Conservation (phyloP, 1,140 invertebrate species). For the Drosophila dunni region DNA sequence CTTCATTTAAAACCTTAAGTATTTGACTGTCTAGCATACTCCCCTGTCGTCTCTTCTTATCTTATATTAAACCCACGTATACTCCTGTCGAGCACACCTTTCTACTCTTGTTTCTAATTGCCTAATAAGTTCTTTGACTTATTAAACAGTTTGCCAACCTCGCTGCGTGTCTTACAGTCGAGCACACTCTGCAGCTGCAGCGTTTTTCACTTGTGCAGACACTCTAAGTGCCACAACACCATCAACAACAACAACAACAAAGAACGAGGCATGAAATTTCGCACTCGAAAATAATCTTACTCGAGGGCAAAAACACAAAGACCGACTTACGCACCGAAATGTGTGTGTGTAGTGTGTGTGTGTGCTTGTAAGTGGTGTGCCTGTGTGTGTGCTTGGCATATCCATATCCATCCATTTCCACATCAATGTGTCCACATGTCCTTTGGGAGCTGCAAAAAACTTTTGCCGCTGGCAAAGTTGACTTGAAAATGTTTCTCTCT, state of each 20-base stretch:
- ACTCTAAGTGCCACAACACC: constrained; percentile 64
- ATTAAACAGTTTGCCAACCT: too few species aligned
- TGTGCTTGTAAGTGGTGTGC: background rate
- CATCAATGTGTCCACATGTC: constrained; percentile 45
- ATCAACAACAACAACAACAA: constrained; percentile 62
- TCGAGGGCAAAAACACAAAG: constrained; percentile 35
- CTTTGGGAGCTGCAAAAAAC: constrained; percentile 74
- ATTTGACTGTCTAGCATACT: too few species aligned
- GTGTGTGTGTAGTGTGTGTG: constrained; percentile 31
- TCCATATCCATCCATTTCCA: constrained; percentile 16
- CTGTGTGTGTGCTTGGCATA: background rate
- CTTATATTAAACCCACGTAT: too few species aligned
- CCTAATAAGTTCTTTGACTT: too few species aligned
- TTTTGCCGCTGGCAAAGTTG: constrained; percentile 59
- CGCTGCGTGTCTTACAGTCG: background rate
- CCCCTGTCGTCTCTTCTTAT: too few species aligned
- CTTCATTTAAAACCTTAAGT: too few species aligned
- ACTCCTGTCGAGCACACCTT: background rate
- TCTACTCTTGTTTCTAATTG: too few species aligned
- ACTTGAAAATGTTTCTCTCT: constrained; percentile 61
- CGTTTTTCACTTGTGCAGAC: constrained; percentile 54
- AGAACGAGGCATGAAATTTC: constrained; percentile 79
- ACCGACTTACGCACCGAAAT: constrained; percentile 35
- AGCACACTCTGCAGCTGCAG: constrained; percentile 25
- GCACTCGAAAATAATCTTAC: constrained; percentile 74